These are phyloP conservation scores for Pharmacophagus antenor DNA, from an alignment of 2,888 invertebrate genomes.

Conservation along the genomic window DNA sequence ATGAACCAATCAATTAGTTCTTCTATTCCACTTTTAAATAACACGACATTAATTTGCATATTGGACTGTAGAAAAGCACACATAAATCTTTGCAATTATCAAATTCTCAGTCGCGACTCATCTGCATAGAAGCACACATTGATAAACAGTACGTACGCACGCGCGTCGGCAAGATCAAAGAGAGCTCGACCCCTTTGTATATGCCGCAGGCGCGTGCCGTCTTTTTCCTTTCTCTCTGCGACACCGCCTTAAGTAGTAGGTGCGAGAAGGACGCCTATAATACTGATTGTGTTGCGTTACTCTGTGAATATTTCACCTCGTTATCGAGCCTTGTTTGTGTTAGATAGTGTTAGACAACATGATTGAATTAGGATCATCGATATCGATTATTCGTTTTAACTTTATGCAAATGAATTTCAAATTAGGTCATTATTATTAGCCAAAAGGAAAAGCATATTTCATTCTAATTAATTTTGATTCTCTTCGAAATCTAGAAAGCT, in stretches of 20 bases:
- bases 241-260: conserved; percentile 49
- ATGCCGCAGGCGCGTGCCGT: conserved; percentile 75
- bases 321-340: conserved; percentile 81
- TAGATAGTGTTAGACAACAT: conserved; percentile 60
- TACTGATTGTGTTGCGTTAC: conserved; percentile 73
- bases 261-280: conserved; percentile 59
- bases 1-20: conserved; percentile 31
- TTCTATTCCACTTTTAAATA: conserved; percentile 24
- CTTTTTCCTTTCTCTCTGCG: conserved; percentile 66
- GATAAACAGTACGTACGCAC: conserved; percentile 62
- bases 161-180: conserved; percentile 78
- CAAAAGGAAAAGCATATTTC: too few species aligned
- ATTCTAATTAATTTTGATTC: not conserved
- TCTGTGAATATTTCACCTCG: conserved; percentile 81
- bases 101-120: conserved; percentile 73
- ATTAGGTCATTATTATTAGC: conserved; percentile 7
- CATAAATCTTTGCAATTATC: conserved; percentile 80
- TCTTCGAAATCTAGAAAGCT: not conserved
- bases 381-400: conserved; percentile 47
- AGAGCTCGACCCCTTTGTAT: conserved; percentile 76
- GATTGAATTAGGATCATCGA: conserved; percentile 54
- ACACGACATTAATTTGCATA: conserved; percentile 38
- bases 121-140: conserved; percentile 73
- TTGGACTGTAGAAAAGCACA: conserved; percentile 44
- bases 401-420: conserved; percentile 25